Percentiles rank a stretch among this genome's conserved stretches.
These are phyloP conservation scores for Periplaneta americana DNA, from an alignment of 1,140 invertebrate genomes.

Conservation along the genomic window DNA sequence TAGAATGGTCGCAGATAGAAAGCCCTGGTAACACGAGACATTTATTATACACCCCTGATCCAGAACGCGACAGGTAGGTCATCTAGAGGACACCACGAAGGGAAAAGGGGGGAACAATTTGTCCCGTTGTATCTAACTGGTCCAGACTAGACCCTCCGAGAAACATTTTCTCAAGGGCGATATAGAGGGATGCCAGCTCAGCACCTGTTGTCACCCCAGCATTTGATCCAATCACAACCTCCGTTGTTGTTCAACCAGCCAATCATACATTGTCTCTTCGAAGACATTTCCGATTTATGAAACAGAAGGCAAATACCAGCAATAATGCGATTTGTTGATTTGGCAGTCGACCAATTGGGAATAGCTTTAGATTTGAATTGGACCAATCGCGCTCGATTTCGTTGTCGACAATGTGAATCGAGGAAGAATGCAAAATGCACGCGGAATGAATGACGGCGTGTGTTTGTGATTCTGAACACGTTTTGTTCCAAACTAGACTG, in stretches of 20 bases:
- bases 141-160: neutral
- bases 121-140: neutral
- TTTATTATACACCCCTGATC: neutral
- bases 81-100: neutral
- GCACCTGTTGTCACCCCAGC: neutral
- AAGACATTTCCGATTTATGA: neutral
- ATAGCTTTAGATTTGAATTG: neutral
- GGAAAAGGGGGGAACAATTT: neutral
- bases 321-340: neutral
- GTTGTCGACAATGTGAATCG: neutral
- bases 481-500: neutral
- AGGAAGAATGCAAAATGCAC: neutral
- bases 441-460: neutral
- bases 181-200: neutral
- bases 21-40: too few species aligned
- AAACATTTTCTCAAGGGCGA: neutral
- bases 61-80: neutral
- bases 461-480: neutral
- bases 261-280: neutral
- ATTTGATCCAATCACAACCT: neutral
- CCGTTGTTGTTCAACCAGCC: neutral
- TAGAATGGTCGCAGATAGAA: too few species aligned
- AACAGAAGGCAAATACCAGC: neutral
- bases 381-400: neutral
- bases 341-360: neutral